These are phyloP conservation scores for Catharus minimus DNA, from an alignment of 2,113 vertebrate species.

Conservation along the genomic window DNA sequence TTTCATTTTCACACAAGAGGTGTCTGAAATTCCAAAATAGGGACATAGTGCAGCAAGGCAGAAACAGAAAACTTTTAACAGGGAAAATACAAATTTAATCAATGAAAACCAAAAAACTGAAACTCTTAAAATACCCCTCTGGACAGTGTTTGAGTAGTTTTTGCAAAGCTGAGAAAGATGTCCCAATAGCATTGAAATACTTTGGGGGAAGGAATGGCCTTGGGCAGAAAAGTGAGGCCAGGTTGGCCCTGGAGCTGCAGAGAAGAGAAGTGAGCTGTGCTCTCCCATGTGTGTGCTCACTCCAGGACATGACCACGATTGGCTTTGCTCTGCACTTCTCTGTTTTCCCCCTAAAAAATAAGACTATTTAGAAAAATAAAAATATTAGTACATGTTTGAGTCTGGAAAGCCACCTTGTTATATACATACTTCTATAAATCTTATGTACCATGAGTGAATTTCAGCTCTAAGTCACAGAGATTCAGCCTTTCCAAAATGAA, in stretches of 20 bases:
- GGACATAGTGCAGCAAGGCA: background rate
- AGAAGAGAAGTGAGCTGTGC: background rate
- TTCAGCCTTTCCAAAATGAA: background rate
- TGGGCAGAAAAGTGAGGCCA: background rate
- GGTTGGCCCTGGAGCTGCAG: background rate
- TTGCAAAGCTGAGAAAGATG: background rate
- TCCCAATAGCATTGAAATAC: background rate
- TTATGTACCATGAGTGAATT: background rate
- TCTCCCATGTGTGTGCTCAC: background rate
- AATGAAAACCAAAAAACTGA: background rate
- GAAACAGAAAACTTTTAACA: background rate
- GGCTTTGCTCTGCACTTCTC: background rate
- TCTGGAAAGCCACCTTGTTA: background rate
- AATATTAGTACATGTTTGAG: background rate
- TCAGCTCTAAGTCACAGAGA: background rate
- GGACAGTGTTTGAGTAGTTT: background rate
- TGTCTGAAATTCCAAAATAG: background rate
- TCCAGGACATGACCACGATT: background rate
- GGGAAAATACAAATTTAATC: background rate
- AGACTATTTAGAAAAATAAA: background rate
- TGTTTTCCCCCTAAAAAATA: background rate
- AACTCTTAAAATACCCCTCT: background rate
- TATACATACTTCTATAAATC: background rate
- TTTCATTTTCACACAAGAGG: slow-evolving; percentile 30
- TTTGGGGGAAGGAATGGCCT: background rate